A percentile compares a stretch with the other conserved stretches of the same genome.
These are phyloP conservation scores for Biston stratarius DNA, from an alignment of 2,888 invertebrate genomes.

Conservation along the genomic window DNA sequence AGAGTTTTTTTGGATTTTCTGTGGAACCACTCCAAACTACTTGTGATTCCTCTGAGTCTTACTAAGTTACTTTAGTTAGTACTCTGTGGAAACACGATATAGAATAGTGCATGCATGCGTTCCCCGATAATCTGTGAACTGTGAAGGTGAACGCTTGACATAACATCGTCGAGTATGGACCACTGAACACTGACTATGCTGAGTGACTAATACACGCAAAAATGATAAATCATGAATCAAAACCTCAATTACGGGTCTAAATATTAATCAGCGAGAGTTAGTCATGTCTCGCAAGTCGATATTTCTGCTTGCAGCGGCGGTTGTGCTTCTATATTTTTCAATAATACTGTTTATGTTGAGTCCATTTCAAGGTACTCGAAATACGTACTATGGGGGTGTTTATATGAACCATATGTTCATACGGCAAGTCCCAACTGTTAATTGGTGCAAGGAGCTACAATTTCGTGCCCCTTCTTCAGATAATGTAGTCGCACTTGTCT, in stretches of 20 bases:
- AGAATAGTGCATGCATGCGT: too few relatives aligned
- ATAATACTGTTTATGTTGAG: constrained; percentile 76
- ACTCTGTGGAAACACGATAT: too few relatives aligned
- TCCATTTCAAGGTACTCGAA: constrained; percentile 67
- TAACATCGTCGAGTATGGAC: background rate
- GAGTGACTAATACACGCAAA: background rate
- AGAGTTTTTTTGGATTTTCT: too few relatives aligned
- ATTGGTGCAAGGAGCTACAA: constrained; percentile 85
- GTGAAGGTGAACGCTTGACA: too few relatives aligned
- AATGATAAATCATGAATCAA: constrained; percentile 39
- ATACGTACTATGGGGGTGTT: constrained; percentile 60
- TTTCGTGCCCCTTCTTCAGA: constrained; percentile 79
- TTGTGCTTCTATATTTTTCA: constrained; percentile 75
- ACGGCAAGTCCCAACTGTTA: constrained; percentile 64
- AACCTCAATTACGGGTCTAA: constrained; percentile 18
- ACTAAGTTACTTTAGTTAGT: too few relatives aligned
- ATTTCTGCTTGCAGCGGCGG: constrained; percentile 67
- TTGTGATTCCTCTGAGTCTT: too few relatives aligned
- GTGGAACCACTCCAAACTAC: too few relatives aligned
- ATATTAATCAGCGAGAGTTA: constrained; percentile 15
- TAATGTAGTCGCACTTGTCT: constrained; percentile 88
- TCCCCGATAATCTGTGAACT: too few relatives aligned
- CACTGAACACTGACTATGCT: background rate
- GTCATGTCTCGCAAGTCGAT: constrained; percentile 74
- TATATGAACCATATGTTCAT: constrained; percentile 67